These are phyloP conservation scores for Thumatha senex DNA, from an alignment of 2,888 invertebrate genomes.

Conservation along the genomic window DNA sequence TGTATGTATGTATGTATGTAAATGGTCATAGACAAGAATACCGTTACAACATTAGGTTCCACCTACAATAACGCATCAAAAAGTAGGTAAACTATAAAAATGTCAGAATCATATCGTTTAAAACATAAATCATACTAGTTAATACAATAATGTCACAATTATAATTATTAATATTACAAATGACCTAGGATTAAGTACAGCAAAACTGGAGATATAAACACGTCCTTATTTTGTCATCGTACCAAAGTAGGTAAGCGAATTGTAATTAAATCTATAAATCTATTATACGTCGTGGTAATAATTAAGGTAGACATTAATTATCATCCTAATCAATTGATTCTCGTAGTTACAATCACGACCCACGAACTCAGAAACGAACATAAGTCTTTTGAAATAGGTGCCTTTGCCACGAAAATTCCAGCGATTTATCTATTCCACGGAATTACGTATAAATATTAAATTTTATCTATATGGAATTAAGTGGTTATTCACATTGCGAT, in stretches of 20 bases:
- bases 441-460: conserved; percentile 20
- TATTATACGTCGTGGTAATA: conserved; percentile 32
- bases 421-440: conserved; percentile 27
- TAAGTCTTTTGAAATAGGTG: conserved; percentile 34
- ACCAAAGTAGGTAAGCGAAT: conserved; percentile 23
- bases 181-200: neutral
- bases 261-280: conserved; percentile 52
- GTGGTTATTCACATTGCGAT: conserved; percentile 22
- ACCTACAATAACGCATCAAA: no score
- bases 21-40: no score
- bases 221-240: neutral
- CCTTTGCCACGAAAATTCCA: conserved; percentile 23
- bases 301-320: conserved; percentile 53
- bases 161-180: no score
- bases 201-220: neutral
- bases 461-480: conserved; percentile 14
- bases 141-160: no score
- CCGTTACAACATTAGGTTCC: no score
- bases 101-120: no score
- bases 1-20: no score
- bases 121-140: no score
- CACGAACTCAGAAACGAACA: conserved; percentile 44
- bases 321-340: conserved; percentile 65
- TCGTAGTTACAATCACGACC: conserved; percentile 61
- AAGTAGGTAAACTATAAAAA: no score